phyloP scores from a whole-genome alignment of 1,140 invertebrate species.

The Lepidostoma basale region DNA sequence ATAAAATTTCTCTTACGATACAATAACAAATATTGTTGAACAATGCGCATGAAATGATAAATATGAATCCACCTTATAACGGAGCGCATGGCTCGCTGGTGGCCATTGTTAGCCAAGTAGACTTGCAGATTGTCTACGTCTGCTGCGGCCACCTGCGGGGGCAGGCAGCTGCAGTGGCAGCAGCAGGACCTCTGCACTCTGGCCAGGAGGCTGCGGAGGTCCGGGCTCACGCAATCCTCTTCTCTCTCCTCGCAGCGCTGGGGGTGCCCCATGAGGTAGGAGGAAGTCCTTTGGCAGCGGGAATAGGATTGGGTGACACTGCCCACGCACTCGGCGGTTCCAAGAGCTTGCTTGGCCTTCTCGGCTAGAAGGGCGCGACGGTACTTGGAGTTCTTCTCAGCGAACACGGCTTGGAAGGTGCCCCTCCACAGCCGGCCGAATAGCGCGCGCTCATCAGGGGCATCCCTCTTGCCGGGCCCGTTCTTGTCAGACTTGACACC shows the following conservation, averaged over 20 bases:
- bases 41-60: not conserved
- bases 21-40: no score
- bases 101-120: conserved; percentile 59
- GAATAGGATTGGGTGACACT: not conserved
- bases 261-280: conserved; percentile 2
- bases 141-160: conserved; percentile 50
- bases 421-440: conserved; percentile 69
- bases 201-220: conserved; percentile 53
- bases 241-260: conserved; percentile 1
- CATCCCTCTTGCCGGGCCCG: conserved; percentile 50
- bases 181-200: conserved; percentile 55
- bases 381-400: conserved; percentile 50
- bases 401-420: conserved; percentile 61
- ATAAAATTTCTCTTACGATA: no score
- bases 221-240: conserved; percentile 48
- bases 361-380: conserved; percentile 50
- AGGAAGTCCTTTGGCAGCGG: conserved; percentile 8
- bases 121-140: conserved; percentile 61
- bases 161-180: conserved; percentile 55
- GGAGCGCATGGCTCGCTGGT: conserved; percentile 64
- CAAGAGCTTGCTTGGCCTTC: conserved; percentile 15
- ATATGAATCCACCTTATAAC: conserved; percentile 63
- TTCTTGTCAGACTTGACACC: conserved; percentile 49
- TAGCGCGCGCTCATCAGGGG: conserved; percentile 62
- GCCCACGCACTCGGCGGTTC: not conserved